Base-by-base conservation (phyloP, 1,140 invertebrate species). In the Drosophila nikananu region DNA sequence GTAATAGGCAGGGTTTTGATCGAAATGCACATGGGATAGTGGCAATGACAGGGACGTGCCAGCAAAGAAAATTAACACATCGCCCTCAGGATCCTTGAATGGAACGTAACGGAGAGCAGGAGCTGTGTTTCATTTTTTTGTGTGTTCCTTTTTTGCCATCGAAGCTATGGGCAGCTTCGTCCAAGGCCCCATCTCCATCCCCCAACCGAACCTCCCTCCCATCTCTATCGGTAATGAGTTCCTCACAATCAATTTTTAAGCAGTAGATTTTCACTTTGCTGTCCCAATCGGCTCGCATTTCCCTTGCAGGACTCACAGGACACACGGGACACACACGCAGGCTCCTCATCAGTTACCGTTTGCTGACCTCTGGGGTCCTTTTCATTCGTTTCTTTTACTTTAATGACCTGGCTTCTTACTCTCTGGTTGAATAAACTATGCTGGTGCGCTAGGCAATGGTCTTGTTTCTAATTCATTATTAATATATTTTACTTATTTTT, bases 11-110 rank as follows among this genome's bases (percentile, higher is more conserved):
- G 49, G 55, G 67, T 57, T 57, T 57, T 57, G 54, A 57, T 57
- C 67, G 59, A 73, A 74, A 52, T 74, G 71, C 71, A 74, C 71
- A 74, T 74, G 71, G 68, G 57, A 68, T 74, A 74, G 71, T 74
- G 71, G 67, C 71, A 74, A 74, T 74, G 68, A 74, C 71, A 73
- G 55, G 68, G 46, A 74, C 71, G 71, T 74, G 71, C 68, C 54
- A 49, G 68, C 68, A 72, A 74, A 73, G 71, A 74, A 74, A 74
- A 74, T 74, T 74, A 74, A 74, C 71, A 74, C 71, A 74, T 74
- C 68, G 55, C 67, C 68, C 55, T 51, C 46, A 72, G 68, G 70
- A 59, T 19, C 25, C 25, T 27, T 27, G 15, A 21, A 55, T 23
- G 52, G 49, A 30, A 32, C 27, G 51, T 35, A 35, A 52, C 27